Evolutionary conservation across 2,888 invertebrate genomes (phyloP).

Genomic region (Emmelina monodactyla): DNA sequence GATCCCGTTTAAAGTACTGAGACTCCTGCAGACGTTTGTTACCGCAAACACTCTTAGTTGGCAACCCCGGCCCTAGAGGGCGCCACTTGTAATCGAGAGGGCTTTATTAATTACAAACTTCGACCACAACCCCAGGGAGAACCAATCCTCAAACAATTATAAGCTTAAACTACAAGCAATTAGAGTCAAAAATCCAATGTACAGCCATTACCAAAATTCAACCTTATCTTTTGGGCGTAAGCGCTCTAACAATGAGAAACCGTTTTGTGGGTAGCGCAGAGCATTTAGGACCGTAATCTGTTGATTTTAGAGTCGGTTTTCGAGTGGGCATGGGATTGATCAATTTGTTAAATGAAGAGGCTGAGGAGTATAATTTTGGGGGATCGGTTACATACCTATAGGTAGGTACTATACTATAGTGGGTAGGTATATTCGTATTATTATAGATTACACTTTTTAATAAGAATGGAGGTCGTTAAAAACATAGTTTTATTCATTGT

Average conservation of each 20-base stretch:
- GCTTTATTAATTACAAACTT: conserved; percentile 66
- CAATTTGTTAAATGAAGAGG: conserved; percentile 62
- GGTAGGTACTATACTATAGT: background rate
- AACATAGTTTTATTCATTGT: too few species aligned
- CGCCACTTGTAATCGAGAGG: conserved; percentile 64
- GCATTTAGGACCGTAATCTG: conserved; percentile 31
- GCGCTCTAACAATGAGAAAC: conserved; percentile 22
- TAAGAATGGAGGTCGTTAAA: too few species aligned
- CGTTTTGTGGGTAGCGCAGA: conserved; percentile 11
- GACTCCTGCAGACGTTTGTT: background rate
- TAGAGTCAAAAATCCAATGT: conserved; percentile 48
- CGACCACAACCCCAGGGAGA: conserved; percentile 42
- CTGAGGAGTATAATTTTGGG: conserved; percentile 9
- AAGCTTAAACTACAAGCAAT: conserved; percentile 32
- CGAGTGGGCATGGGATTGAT: conserved; percentile 21
- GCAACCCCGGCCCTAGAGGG: conserved; percentile 30
- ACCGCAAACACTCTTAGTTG: conserved; percentile 1
- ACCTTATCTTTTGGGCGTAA: conserved; percentile 60
- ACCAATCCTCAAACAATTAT: conserved; percentile 26
- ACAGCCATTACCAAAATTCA: conserved; percentile 35
- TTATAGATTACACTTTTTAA: too few species aligned
- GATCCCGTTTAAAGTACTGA: conserved; percentile 1
- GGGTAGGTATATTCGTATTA: too few species aligned
- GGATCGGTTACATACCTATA: background rate
- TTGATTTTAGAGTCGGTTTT: conserved; percentile 26